These are phyloP conservation scores for Artibeus lituratus DNA, from an alignment of 2,797 vertebrate genomes.

Conservation along the genomic window DNA sequence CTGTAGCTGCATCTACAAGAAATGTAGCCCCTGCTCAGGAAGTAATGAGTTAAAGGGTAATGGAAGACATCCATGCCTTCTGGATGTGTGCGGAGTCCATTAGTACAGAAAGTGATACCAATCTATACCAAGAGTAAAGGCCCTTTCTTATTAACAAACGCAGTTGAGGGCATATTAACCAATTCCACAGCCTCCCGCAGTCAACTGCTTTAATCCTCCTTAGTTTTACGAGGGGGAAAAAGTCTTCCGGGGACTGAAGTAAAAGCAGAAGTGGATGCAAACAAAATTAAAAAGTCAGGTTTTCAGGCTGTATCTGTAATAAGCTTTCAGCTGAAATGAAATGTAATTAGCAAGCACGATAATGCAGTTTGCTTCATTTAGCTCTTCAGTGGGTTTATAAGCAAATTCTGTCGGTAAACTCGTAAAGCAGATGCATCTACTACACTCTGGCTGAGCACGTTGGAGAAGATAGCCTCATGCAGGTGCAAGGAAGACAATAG, in stretches of 20 bases:
- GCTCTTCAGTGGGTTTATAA: constrained; percentile 82
- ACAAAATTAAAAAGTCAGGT: constrained; percentile 81
- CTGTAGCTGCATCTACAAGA: background rate
- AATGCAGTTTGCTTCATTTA: constrained; percentile 84
- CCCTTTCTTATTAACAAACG: background rate
- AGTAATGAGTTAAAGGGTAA: background rate
- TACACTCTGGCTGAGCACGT: constrained; percentile 68
- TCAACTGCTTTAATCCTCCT: background rate
- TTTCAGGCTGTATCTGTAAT: constrained; percentile 80
- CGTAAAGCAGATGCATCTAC: constrained; percentile 81
- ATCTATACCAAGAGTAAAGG: background rate
- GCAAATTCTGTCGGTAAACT: constrained; percentile 83
- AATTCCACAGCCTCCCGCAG: background rate
- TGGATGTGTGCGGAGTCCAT: background rate
- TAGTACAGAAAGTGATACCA: background rate
- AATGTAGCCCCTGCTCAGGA: background rate
- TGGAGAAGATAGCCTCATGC: constrained; percentile 72
- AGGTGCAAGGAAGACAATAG: constrained; percentile 80
- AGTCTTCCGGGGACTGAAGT: constrained; percentile 61
- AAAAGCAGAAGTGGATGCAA: constrained; percentile 79
- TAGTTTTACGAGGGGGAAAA: background rate
- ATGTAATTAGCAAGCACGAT: constrained; percentile 83
- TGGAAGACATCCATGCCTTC: background rate
- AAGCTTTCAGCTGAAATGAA: constrained; percentile 82
- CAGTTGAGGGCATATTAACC: background rate